Base-by-base conservation (phyloP, 2,113 vertebrate species). In the Crotalus tigris region DNA sequence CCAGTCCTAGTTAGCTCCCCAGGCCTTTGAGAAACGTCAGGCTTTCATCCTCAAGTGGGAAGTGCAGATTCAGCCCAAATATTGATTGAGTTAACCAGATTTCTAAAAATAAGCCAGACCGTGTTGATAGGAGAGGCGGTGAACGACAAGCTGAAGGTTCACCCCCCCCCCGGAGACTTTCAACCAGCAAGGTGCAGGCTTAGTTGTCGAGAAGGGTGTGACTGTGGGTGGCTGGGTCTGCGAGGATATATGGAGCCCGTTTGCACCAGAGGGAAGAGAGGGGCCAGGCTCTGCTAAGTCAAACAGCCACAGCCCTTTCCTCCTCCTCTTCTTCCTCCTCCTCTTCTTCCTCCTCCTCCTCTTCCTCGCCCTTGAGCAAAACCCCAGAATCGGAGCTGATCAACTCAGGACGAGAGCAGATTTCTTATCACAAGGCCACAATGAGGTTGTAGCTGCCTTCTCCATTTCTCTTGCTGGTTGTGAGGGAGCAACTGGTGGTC, bases 401-500 rank as follows among this genome's bases (percentile, higher is more conserved):
- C 33, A 21, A 10, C 33, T 44, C 75, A 21, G 75, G 17, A 39
- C 15, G 3, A 15, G 64, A 69, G 29, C 64, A 69, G 64, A n/a
- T 69, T 69, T 29, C 29, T 61, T 61, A 7, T 61, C 23, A 8
- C 69, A 81, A 46, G n/a, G 8, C 13, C 93, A 85, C 24, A 92
- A 97, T 97, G 97, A 97, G 97, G 97, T 97, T 94, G 55, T 29
- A 26, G 81, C 92, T 15, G 0, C 24, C 53, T 93, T 95, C 61
- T 93, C 29, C 46, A 92, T 90, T 61, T 95, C 94, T 88, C 21
- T 4, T 85, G 8, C 51, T 87, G 85, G 92, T 75, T 94, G 19
- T 5, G 81, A 51, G 87, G 61, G 92, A 39, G 54, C 9, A 10
- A 9, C 46, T 21, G 12, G 24, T 15, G 44, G 69, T 11, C 29